Evolutionary conservation across 37 sponge, comb jelly and placozoan species (phyloP).

Genomic region (Beroe forskalii): DNA sequence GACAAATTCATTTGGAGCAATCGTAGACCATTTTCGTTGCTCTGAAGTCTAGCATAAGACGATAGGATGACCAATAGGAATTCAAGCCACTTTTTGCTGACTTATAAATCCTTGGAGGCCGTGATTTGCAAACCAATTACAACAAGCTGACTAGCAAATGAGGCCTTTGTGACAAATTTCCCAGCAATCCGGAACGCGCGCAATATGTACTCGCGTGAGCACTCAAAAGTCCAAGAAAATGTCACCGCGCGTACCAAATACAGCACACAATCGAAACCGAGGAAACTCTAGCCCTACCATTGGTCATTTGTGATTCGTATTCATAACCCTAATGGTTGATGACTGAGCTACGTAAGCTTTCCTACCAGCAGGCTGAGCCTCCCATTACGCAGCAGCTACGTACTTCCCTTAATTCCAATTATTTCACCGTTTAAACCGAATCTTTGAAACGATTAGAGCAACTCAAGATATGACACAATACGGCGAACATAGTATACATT

Average conservation of each 20-base stretch:
- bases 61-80: too few relatives aligned
- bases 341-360: too few relatives aligned
- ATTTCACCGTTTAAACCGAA: not conserved
- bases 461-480: conserved; percentile 11
- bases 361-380: too few relatives aligned
- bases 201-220: not conserved
- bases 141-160: too few relatives aligned
- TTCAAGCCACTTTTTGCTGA: too few relatives aligned
- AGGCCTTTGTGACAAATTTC: too few relatives aligned
- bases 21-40: too few relatives aligned
- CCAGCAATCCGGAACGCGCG: not conserved
- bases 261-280: not conserved
- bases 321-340: not conserved
- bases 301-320: not conserved
- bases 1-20: too few relatives aligned
- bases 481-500: too few relatives aligned
- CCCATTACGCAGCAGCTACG: not conserved
- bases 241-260: not conserved
- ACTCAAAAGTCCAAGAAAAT: not conserved
- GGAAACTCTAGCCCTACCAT: not conserved
- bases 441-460: not conserved
- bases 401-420: not conserved
- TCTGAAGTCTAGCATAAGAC: too few relatives aligned
- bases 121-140: too few relatives aligned
- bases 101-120: too few relatives aligned